Conservation (phyloP, 1,140 invertebrate species). For the Chironomus tepperi region DNA sequence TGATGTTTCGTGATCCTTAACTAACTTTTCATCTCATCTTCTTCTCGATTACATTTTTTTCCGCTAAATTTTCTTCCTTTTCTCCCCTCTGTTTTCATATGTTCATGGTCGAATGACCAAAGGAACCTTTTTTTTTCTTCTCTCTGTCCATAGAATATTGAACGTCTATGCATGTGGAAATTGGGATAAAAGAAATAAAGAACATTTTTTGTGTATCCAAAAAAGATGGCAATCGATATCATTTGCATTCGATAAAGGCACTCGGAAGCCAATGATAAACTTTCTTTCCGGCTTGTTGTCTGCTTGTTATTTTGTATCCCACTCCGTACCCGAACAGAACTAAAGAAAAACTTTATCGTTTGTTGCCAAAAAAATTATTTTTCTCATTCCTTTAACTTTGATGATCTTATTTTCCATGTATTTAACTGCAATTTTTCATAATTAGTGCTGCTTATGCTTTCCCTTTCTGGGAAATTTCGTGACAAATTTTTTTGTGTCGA, state of each 20-base stretch:
- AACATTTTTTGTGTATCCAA: no score
- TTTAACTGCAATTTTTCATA: constrained; percentile 21
- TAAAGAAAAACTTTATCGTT: not conserved
- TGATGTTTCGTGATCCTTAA: constrained; percentile 21
- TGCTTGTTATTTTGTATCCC: not conserved
- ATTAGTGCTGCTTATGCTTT: not conserved
- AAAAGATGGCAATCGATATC: not conserved
- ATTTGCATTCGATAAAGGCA: constrained; percentile 17
- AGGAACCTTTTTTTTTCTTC: not conserved
- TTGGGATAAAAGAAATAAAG: no score
- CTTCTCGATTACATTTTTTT: not conserved
- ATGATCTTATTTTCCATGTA: constrained; percentile 8
- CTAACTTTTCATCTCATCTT: constrained; percentile 13
- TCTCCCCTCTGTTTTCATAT: not conserved
- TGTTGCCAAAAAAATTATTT: not conserved
- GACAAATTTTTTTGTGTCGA: not conserved
- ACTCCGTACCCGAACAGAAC: no score
- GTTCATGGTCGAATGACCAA: not conserved
- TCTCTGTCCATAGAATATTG: not conserved
- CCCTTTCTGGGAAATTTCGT: not conserved
- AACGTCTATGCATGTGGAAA: no score
- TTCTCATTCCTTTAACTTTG: not conserved
- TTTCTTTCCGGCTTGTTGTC: not conserved
- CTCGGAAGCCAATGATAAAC: constrained; percentile 5
- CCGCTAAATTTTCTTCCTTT: not conserved